Base-by-base conservation (phyloP, 2,113 vertebrate genomes). In the Hippocampus zosterae region DNA sequence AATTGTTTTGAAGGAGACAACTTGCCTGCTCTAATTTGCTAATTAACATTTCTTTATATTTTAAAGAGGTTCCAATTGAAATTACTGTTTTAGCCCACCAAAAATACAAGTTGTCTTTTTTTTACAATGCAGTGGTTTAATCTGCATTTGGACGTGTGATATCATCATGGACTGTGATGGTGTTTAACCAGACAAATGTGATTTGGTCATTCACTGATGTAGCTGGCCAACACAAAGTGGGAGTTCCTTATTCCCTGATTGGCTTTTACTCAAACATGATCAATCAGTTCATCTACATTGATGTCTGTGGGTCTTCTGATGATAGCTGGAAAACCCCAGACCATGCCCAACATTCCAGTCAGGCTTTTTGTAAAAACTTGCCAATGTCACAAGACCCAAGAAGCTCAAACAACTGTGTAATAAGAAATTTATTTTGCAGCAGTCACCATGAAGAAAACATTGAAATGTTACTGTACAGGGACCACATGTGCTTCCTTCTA, bases 401-500 rank as follows among this genome's bases (percentile, higher is more conserved):
- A 57, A 73, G 7, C 29, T 13, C 46, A 40, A 63, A 69, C 57
- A 52, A 65, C 57, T 48, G 53, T 66, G 73, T 81, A 88, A 88
- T 91, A 92, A 90, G 90, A 91, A 84, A 89, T 93, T 92, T 93
- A 92, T 92, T 93, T 75, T 75, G 41, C 82, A 85, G 88, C 87
- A 85, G 78, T 91, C 78, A 89, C 88, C 91, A 91, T 91, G 89
- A 88, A 84, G 80, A 88, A 87, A 88, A 91, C 86, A 89, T 88
- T 85, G 73, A 92, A 96, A 93, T 95, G 81, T 96, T 94, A 94
- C 95, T 97, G 95, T 97, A 97, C 95, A 98, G 90, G 93, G 88
- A 94, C 92, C 93, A 93, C 88, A 93, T 92, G 94, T 90, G 25
- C 27, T 94, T 94, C 88, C 92, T 63, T 77, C 93, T 95, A 96